Conservation (phyloP, 2,797 vertebrate genomes). For the Pseudocheirus occidentalis region DNA sequence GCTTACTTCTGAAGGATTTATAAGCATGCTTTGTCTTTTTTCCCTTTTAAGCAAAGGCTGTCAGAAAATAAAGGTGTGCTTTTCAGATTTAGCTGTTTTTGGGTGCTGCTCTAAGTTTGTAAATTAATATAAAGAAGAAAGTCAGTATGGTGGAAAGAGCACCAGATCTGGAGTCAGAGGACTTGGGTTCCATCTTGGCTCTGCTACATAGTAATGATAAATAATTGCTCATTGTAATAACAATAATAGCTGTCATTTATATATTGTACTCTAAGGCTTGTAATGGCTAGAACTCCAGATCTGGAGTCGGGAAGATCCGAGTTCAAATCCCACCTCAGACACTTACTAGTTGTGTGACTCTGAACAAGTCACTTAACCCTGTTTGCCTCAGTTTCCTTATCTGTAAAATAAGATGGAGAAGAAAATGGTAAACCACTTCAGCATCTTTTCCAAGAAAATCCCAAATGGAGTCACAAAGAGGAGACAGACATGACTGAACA, state of each 20-base stretch:
- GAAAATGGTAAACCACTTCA: not conserved
- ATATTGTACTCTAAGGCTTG: not conserved
- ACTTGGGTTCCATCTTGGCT: not conserved
- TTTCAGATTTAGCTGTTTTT: conserved; percentile 8
- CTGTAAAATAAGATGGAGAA: not conserved
- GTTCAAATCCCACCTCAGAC: not conserved
- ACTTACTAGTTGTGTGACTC: not conserved
- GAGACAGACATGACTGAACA: not conserved
- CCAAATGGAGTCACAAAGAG: not conserved
- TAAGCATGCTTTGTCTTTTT: not conserved
- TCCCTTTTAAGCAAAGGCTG: not conserved
- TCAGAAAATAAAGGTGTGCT: conserved; percentile 18
- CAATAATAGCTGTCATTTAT: not conserved
- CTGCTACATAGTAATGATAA: not conserved
- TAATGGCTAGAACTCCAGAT: not conserved
- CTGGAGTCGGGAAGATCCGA: not conserved
- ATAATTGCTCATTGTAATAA: not conserved
- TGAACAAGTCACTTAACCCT: not conserved
- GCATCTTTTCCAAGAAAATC: not conserved
- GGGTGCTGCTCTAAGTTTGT: not conserved
- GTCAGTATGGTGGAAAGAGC: not conserved
- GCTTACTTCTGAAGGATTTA: accelerated
- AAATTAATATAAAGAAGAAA: not conserved
- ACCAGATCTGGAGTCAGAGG: not conserved
- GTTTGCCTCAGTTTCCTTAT: not conserved